Evolutionary conservation across 2,113 vertebrate genomes (phyloP), one percentile per base, ranked within the genome.

Genomic region (Desmodus rotundus): DNA sequence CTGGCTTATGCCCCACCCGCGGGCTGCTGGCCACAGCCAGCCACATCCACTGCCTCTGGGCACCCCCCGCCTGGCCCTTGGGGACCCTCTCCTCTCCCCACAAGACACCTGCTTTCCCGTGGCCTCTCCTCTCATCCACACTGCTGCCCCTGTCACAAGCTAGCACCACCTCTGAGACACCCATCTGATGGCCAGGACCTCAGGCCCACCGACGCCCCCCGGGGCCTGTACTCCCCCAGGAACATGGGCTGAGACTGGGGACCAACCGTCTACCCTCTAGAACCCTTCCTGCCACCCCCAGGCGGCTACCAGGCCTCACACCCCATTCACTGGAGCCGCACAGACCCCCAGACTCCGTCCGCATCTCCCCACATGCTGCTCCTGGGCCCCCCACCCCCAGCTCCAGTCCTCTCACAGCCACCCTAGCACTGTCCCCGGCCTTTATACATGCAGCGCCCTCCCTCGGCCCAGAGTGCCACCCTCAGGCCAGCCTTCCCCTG

Each of bases 391-490:
- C 56, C 58, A 2, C n/a, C 15, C 17, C 0, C 0, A 20, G 83
- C 93, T 91, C 73, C 50, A 11, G 15, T 3, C 26, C 0, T 43
- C 52, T 61, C 84, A 73, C 7, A 58, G 89, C 56, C 83, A 45
- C 68, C 22, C 17, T n/a, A n/a, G 52, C 22, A 43, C 28, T 4
- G 8, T 4, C 50, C 47, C 17, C 3, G 16, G 33, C 8, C 73
- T 56, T 8, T 7, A 33, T 38, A 68, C 61, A 87, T 10, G 2
- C 2, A 0, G 10, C 3, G 0, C 63, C 52, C 17, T 24, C 63
- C 50, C 58, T 56, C n/a, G 54, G 96, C 95, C 93, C 86, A 92
- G 17, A 80, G 65, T 10, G 50, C 70, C 77, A 33, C 67, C 92
- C n/a, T 43, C 73, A 61, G 85, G 96, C 92, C 63, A 8, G 50